A percentile compares a stretch with the other conserved stretches of the same genome.
Evolutionary conservation across 2,113 vertebrate species (phyloP).

Genomic region (Ramphastos sulfuratus): DNA sequence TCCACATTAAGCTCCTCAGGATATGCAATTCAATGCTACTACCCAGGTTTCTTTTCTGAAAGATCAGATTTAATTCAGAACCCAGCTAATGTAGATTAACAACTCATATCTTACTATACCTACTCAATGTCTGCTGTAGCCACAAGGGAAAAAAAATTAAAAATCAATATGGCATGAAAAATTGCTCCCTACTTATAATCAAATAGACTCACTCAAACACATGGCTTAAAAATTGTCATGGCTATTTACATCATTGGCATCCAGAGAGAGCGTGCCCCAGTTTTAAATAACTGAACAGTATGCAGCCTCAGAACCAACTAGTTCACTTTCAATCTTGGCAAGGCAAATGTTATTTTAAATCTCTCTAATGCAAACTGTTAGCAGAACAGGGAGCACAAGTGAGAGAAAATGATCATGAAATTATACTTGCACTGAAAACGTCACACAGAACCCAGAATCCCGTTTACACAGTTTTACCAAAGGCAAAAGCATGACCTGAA

Average conservation of each 20-base stretch:
- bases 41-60: background rate
- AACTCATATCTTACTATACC: background rate
- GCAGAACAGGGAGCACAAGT: background rate
- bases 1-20: background rate
- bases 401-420: background rate
- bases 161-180: background rate
- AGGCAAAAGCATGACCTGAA: background rate
- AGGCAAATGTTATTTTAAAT: background rate
- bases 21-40: background rate
- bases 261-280: background rate
- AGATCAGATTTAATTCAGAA: background rate
- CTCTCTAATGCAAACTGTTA: background rate
- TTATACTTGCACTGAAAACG: background rate
- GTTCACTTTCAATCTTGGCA: background rate
- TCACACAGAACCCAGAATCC: background rate
- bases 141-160: background rate
- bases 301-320: background rate
- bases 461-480: background rate
- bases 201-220: background rate
- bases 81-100: background rate
- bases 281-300: slow-evolving; percentile 3
- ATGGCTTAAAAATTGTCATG: background rate
- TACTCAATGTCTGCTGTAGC: background rate
- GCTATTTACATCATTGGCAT: background rate
- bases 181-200: background rate